Percentiles rank a stretch among this genome's conserved stretches.
Conservation (phyloP, 2,888 invertebrate genomes). For the Parasteatoda lunata region DNA sequence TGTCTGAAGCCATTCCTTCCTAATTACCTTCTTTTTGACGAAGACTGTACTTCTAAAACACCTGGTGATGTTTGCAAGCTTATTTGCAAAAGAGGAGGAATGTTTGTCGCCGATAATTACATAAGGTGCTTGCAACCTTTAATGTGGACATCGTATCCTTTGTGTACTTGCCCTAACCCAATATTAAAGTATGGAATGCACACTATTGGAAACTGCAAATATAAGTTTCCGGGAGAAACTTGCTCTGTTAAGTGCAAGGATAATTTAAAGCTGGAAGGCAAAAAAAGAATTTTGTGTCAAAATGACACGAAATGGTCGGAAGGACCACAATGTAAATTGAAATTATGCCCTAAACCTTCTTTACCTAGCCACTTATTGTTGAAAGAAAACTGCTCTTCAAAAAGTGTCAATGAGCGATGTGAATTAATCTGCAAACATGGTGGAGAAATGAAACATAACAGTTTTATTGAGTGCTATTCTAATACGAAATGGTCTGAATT, state of each 20-base stretch:
- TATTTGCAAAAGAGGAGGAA: slow-evolving; percentile 3
- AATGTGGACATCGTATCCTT: slow-evolving; percentile 10
- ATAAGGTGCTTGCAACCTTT: not conserved
- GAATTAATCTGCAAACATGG: not conserved
- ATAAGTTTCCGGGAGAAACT: not conserved
- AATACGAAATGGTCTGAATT: not conserved
- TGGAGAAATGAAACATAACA: not conserved
- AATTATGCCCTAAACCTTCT: not conserved
- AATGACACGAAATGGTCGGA: slow-evolving; percentile 12
- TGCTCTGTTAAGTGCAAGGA: slow-evolving; percentile 20
- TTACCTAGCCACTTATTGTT: not conserved
- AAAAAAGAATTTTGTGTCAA: slow-evolving; percentile 4
- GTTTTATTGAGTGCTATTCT: not conserved
- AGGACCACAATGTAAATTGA: not conserved
- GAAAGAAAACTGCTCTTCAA: slow-evolving; percentile 14
- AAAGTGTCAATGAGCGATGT: not conserved
- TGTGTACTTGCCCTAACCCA: slow-evolving; percentile 27
- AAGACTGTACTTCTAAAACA: slow-evolving; percentile 13
- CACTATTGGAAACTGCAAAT: not conserved
- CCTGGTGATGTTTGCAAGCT: not conserved
- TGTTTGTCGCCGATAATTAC: not conserved
- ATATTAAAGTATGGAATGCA: not conserved
- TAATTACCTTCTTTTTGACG: not conserved
- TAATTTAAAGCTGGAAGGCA: not conserved
- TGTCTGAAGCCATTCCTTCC: not conserved